Percentiles rank a stretch among this genome's conserved stretches.
Evolutionary conservation across 2,888 invertebrate species (phyloP).

Genomic region (Drosophila conformis): DNA sequence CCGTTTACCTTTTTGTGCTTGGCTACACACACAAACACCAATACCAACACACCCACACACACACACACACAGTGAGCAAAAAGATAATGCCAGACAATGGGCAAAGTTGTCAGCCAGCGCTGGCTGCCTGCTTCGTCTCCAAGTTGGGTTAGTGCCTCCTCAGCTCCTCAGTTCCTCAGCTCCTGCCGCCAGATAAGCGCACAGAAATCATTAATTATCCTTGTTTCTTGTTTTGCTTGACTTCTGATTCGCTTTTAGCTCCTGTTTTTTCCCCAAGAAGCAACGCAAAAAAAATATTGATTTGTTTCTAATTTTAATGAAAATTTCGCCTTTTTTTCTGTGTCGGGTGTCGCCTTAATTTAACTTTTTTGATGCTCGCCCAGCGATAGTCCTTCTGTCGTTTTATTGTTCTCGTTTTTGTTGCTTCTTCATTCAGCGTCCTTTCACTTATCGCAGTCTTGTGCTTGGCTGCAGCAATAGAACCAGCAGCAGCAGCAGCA

Average conservation of each 20-base stretch:
- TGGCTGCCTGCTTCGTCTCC: constrained; percentile 11
- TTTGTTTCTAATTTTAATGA: constrained; percentile 80
- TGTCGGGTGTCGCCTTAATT: constrained; percentile 65
- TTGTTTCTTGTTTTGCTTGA: constrained; percentile 82
- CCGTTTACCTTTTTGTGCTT: constrained; percentile 74
- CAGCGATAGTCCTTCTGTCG: constrained; percentile 63
- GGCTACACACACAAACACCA: constrained; percentile 36
- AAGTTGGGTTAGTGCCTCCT: constrained; percentile 5
- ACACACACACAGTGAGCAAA: constrained; percentile 56
- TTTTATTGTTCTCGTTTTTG: constrained; percentile 22
- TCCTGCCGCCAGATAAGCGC: constrained; percentile 78
- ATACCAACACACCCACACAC: constrained; percentile 32
- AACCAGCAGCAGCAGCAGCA: constrained; percentile 68
- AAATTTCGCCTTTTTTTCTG: constrained; percentile 63
- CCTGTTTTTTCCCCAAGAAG: constrained; percentile 12
- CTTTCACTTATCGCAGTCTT: constrained; percentile 77
- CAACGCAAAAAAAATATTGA: constrained; percentile 64
- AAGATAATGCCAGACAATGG: constrained; percentile 82
- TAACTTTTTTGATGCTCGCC: constrained; percentile 76
- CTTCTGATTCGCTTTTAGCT: constrained; percentile 70
- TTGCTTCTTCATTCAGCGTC: constrained; percentile 40
- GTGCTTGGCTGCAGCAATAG: constrained; percentile 75
- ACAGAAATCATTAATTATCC: constrained; percentile 84
- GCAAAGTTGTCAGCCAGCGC: constrained; percentile 69
- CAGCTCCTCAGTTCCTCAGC: constrained; percentile 11